Percentiles rank a stretch among this genome's conserved stretches.
phyloP scores from a whole-genome alignment of 2,113 vertebrate genomes.

The Eudorcas thomsonii region DNA sequence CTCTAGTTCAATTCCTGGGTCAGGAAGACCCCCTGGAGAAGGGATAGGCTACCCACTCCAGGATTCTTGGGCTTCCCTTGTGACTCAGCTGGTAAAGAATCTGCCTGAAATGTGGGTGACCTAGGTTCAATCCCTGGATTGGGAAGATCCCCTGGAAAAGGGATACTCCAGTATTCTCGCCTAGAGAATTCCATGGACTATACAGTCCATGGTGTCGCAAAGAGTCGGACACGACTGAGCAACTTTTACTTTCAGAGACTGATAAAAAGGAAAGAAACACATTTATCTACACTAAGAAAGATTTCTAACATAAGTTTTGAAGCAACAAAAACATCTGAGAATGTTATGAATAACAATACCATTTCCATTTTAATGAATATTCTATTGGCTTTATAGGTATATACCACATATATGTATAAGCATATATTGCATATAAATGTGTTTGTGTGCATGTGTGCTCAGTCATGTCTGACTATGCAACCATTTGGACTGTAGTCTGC shows the following conservation, averaged over 20 bases:
- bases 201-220: accelerated
- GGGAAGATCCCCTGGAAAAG: not conserved
- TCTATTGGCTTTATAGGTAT: not conserved
- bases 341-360: not conserved
- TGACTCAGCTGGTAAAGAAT: not conserved
- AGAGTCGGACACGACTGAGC: not conserved
- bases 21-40: not conserved
- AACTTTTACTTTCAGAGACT: not conserved
- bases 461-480: not conserved
- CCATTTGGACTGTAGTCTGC: not conserved
- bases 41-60: not conserved
- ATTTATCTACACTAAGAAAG: not conserved
- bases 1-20: not conserved
- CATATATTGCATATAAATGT: not conserved
- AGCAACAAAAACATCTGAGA: not conserved
- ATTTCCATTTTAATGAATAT: constrained; percentile 2
- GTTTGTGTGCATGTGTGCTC: not conserved
- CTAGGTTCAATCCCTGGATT: not conserved
- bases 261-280: not conserved
- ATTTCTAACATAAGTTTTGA: not conserved
- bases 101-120: not conserved
- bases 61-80: not conserved
- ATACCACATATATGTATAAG: not conserved
- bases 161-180: not conserved
- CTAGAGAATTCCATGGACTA: not conserved